These are phyloP conservation scores for Nymphicus hollandicus DNA, from an alignment of 2,113 vertebrate species.

Conservation along the genomic window DNA sequence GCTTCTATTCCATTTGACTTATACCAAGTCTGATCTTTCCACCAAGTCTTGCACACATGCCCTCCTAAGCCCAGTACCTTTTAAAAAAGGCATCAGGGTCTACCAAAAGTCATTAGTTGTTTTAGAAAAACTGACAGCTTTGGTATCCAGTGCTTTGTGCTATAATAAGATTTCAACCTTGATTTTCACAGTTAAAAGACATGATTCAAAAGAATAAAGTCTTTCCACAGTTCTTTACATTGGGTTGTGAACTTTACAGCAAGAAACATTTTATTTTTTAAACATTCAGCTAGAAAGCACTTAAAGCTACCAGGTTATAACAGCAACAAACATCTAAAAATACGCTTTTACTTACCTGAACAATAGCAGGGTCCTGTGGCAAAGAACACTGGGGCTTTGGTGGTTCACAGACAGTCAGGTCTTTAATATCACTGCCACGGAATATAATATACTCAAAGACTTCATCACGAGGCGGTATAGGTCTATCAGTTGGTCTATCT, in stretches of 20 bases:
- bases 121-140: background rate
- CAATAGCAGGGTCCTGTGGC: slow-evolving; percentile 97
- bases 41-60: rapidly evolving
- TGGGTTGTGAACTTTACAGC: background rate
- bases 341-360: slow-evolving; percentile 79
- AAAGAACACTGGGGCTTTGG: slow-evolving; percentile 91
- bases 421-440: slow-evolving; percentile 96
- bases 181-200: background rate
- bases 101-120: background rate
- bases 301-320: background rate
- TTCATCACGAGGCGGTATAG: slow-evolving; percentile 94
- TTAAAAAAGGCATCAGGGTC: background rate
- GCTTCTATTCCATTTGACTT: background rate
- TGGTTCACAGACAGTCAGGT: slow-evolving; percentile 95
- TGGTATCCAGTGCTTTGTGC: background rate
- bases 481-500: slow-evolving; percentile 93
- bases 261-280: background rate
- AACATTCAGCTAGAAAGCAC: background rate
- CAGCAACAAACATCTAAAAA: background rate
- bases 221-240: background rate
- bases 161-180: background rate
- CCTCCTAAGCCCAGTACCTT: background rate
- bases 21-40: background rate
- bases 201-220: background rate
- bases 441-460: slow-evolving; percentile 99